Base-by-base conservation (phyloP, 2,113 vertebrate genomes). In the Anguilla japonica region DNA sequence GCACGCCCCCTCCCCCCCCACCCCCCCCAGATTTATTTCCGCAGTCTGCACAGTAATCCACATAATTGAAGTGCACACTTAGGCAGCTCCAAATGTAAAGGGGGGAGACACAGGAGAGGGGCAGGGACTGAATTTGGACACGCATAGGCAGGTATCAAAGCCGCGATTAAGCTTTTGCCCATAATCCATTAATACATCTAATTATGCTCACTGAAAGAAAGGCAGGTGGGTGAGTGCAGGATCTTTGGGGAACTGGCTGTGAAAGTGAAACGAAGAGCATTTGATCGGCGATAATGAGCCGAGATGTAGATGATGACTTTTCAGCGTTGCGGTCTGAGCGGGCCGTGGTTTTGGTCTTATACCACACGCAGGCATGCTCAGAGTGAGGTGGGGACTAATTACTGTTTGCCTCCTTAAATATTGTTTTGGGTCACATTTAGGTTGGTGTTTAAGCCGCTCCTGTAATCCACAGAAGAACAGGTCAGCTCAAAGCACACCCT, bases 1-100 rank as follows among this genome's bases (percentile, higher is more conserved):
- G 79, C n/a, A 71, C 43, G 43, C 43, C 43, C 63, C 34, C 34
- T 34, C 34, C 34, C 34, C 34, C 34, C 34, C 34, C n/a, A n/a
- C 67, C 29, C 15, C 41, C 63, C 53, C 15, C 41, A 41, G 34
- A 46, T 41, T 6, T 41, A 50, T 43, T 85, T 29, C 63, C 40
- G 34, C 34, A 53, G 15, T 79, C 85, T 81, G 41, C 82, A 26
- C 40, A 75, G 86, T 75, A 87, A 87, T 53, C 63, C 81, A 40
- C 34, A 57, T 46, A 86, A 78, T 83, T 41, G 81, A 83, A 75
- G 41, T 46, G 63, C 18, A n/a, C 81, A 40, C 41, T 41, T 81
- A 41, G 20, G 16, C 34, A 81, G 39, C 81, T 53, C 15, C n/a
- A 7, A n/a, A n/a, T 50, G 46, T n/a, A 50, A 14, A n/a, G 41